These are phyloP conservation scores for Drepana falcataria DNA, from an alignment of 2,888 invertebrate genomes.

Conservation along the genomic window DNA sequence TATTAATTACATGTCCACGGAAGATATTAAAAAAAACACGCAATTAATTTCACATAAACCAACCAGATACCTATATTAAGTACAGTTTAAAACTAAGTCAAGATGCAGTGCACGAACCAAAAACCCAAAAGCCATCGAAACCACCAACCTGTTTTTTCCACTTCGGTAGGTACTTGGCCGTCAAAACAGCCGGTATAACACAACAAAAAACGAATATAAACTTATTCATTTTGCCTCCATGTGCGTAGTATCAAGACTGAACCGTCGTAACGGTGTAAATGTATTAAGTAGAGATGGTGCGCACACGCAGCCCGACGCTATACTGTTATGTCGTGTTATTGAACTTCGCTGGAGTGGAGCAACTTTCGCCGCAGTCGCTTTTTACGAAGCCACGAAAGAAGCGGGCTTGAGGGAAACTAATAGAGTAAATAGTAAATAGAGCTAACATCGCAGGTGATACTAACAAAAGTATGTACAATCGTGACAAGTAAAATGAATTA, in stretches of 20 bases:
- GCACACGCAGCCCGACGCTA: slow-evolving; percentile 26
- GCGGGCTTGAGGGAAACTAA: slow-evolving; percentile 11
- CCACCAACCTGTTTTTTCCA: slow-evolving; percentile 86
- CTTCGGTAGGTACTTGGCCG: slow-evolving; percentile 83
- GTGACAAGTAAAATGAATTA: no score
- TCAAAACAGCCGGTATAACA: slow-evolving; percentile 43
- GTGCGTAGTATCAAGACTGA: slow-evolving; percentile 9
- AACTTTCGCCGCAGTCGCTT: slow-evolving; percentile 63
- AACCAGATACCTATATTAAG: background rate
- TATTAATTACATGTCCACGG: no score
- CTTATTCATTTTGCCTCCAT: slow-evolving; percentile 35
- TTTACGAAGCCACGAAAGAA: slow-evolving; percentile 44
- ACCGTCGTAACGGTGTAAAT: slow-evolving; percentile 19
- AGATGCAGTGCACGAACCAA: background rate
- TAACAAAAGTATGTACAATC: background rate
- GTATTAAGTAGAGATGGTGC: slow-evolving; percentile 27
- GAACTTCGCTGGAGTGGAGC: slow-evolving; percentile 61
- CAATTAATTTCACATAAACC: background rate
- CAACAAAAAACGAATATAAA: slow-evolving; percentile 38
- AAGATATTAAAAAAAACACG: no score
- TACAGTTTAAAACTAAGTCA: slow-evolving; percentile 3
- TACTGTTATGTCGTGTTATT: slow-evolving; percentile 70
- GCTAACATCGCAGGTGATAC: background rate
- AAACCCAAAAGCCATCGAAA: slow-evolving; percentile 1
- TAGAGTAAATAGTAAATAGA: background rate